These are phyloP conservation scores for Parotocinclus haroldoi DNA, from an alignment of 2,797 vertebrate genomes.

Conservation along the genomic window DNA sequence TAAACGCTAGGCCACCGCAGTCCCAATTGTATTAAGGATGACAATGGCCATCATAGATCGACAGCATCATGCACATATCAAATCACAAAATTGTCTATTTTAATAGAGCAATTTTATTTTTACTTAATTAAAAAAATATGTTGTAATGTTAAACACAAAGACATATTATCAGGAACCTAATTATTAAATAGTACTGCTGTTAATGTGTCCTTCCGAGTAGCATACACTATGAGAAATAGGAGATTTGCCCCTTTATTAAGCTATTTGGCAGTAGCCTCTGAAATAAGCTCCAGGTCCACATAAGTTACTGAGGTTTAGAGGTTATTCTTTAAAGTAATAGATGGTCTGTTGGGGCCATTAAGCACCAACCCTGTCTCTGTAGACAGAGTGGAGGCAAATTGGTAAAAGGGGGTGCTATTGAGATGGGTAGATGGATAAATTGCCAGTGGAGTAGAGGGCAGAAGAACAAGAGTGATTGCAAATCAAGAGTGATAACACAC, in stretches of 20 bases:
- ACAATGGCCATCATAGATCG: too few species aligned
- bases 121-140: too few species aligned
- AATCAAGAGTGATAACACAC: constrained; percentile 45
- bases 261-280: constrained; percentile 22
- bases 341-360: constrained; percentile 42
- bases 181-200: too few species aligned
- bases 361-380: constrained; percentile 29
- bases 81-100: too few species aligned
- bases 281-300: constrained; percentile 14
- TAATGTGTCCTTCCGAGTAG: too few species aligned
- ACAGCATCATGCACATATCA: too few species aligned
- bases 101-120: too few species aligned
- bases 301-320: constrained; percentile 41
- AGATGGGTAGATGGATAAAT: constrained; percentile 49
- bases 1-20: too few species aligned
- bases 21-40: too few species aligned
- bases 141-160: too few species aligned
- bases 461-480: constrained; percentile 38
- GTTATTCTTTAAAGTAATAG: constrained; percentile 41
- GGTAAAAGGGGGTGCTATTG: constrained; percentile 27
- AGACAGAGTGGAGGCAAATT: constrained; percentile 36
- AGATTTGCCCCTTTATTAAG: constrained; percentile 26
- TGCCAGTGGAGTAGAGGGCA: constrained; percentile 44
- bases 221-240: too few species aligned
- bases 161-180: too few species aligned